Percentiles rank a stretch among this genome's conserved stretches.
Conservation (phyloP, 2,888 invertebrate genomes). For the Incurvaria masculella region DNA sequence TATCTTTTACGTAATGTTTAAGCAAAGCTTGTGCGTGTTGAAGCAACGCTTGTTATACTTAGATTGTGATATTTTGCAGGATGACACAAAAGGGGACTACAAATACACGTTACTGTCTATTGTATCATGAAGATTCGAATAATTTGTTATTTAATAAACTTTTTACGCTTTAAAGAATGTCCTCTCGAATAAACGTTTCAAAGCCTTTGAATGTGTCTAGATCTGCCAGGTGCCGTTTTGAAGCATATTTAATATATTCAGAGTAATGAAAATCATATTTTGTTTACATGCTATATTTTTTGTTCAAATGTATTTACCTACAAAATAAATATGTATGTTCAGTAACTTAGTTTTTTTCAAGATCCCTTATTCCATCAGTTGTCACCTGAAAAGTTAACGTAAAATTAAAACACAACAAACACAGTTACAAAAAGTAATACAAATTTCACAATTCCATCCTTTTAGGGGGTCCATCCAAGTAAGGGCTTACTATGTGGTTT, state of each 20-base stretch:
- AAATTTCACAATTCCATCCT: too few relatives aligned
- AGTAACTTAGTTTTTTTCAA: slow-evolving; percentile 27
- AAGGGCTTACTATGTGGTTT: too few relatives aligned
- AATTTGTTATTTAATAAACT: slow-evolving; percentile 18
- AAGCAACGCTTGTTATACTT: slow-evolving; percentile 30
- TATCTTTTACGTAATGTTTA: slow-evolving; percentile 25
- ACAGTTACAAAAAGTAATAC: too few relatives aligned
- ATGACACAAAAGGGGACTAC: slow-evolving; percentile 69
- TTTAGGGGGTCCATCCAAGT: too few relatives aligned
- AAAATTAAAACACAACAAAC: slow-evolving; percentile 3
- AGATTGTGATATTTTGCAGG: slow-evolving; percentile 56
- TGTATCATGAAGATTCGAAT: slow-evolving; percentile 35
- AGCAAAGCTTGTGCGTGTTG: slow-evolving; percentile 21
- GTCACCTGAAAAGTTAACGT: slow-evolving; percentile 42
- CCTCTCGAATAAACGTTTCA: background rate
- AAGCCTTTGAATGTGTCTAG: background rate
- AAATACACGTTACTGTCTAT: slow-evolving; percentile 62
- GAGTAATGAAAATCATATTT: slow-evolving; percentile 12
- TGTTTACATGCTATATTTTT: slow-evolving; percentile 57
- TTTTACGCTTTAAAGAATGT: background rate
- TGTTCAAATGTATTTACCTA: slow-evolving; percentile 49
- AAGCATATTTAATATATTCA: background rate
- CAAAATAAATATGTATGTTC: slow-evolving; percentile 49
- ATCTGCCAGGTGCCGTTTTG: background rate
- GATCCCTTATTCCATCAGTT: slow-evolving; percentile 45